A percentile compares a stretch with the other conserved stretches of the same genome.
Conservation (phyloP, 2,113 vertebrate species). For the Neopipo cinnamomea region DNA sequence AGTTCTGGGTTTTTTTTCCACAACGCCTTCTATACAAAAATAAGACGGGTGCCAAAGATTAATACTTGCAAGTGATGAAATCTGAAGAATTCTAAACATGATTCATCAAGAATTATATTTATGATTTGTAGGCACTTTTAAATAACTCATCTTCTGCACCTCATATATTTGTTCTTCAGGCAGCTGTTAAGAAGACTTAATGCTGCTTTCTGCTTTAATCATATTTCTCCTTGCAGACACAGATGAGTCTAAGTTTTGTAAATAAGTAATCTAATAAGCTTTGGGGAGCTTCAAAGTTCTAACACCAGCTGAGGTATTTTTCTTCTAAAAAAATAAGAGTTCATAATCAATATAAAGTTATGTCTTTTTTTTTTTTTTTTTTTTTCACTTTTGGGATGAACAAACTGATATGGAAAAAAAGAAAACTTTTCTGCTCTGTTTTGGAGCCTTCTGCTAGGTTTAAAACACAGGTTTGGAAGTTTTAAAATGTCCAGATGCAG, state of each 20-base stretch:
- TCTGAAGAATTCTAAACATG: not conserved
- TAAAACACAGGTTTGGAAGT: not conserved
- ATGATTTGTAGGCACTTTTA: not conserved
- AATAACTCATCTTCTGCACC: not conserved
- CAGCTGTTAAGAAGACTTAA: slow-evolving; percentile 1
- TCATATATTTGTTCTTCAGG: not conserved
- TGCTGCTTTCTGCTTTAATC: not conserved
- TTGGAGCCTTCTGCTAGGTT: not conserved
- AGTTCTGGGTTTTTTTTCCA: not conserved
- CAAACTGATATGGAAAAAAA: not conserved
- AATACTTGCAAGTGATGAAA: slow-evolving; percentile 4
- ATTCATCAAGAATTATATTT: not conserved
- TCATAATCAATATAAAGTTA: not conserved
- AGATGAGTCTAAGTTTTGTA: slow-evolving; percentile 16
- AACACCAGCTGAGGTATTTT: not conserved
- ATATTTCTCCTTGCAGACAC: not conserved
- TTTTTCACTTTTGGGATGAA: not conserved
- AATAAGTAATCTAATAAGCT: not conserved
- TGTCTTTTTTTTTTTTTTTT: not conserved
- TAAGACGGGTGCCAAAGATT: not conserved
- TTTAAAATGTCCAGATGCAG: not conserved
- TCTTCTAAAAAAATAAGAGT: not conserved
- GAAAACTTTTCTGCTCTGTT: not conserved
- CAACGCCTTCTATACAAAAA: not conserved
- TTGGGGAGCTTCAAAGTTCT: not conserved